A percentile compares a stretch with the other conserved stretches of the same genome.
These are phyloP conservation scores for Eretmocerus hayati DNA, from an alignment of 2,888 invertebrate genomes.

Conservation along the genomic window DNA sequence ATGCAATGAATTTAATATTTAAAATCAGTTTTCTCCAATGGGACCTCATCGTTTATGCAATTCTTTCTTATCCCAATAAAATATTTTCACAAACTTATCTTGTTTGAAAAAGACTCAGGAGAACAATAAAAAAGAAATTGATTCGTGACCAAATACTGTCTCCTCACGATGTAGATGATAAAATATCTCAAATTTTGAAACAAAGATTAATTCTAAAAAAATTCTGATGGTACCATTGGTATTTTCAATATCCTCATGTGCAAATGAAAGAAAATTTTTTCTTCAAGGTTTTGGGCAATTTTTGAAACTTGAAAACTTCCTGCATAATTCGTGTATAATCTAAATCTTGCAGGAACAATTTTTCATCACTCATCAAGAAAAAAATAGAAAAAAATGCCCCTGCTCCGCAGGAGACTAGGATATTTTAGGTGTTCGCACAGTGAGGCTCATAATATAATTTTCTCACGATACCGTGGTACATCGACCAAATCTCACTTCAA, in stretches of 20 bases:
- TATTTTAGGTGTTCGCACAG: constrained; percentile 14
- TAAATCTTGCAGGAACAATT: too few species aligned
- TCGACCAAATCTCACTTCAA: too few species aligned
- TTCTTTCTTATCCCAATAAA: constrained; percentile 5
- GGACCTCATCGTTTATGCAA: constrained; percentile 3
- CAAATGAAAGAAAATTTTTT: neutral
- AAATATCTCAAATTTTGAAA: constrained; percentile 8
- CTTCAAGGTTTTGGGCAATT: constrained; percentile 21
- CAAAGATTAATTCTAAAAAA: neutral
- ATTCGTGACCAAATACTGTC: too few species aligned
- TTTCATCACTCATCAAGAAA: too few species aligned
- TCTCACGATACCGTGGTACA: neutral
- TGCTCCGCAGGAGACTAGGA: constrained; percentile 22
- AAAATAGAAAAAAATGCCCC: constrained; percentile 14
- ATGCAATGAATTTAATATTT: constrained; percentile 6
- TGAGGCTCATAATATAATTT: too few species aligned
- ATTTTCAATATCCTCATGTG: too few species aligned
- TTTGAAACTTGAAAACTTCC: constrained; percentile 5
- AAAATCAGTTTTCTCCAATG: constrained; percentile 9
- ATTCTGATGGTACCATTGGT: neutral
- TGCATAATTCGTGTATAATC: too few species aligned
- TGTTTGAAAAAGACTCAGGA: neutral
- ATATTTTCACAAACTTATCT: constrained; percentile 1
- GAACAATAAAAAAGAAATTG: neutral
- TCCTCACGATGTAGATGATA: constrained; percentile 5